A percentile compares a stretch with the other conserved stretches of the same genome.
These are phyloP conservation scores for Aplochiton taeniatus DNA, from an alignment of 2,797 vertebrate genomes.

Conservation along the genomic window DNA sequence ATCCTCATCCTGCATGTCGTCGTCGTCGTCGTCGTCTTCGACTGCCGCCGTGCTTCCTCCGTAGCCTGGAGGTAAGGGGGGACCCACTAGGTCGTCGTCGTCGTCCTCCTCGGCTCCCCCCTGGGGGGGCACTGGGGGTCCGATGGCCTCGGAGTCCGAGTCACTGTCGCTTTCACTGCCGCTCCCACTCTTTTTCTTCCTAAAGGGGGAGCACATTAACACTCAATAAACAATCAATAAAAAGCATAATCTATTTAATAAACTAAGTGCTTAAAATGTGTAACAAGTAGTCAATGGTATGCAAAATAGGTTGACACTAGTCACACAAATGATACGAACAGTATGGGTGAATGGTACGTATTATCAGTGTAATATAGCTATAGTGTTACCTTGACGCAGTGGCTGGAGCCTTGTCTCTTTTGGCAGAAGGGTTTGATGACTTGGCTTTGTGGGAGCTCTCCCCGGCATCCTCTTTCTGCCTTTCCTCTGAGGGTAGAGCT, in stretches of 20 bases:
- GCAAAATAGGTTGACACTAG: too few relatives aligned
- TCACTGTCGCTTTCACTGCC: constrained; percentile 63
- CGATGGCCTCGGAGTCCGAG: constrained; percentile 78
- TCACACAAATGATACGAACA: too few relatives aligned
- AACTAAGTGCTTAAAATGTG: too few relatives aligned
- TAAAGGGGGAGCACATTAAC: constrained; percentile 28
- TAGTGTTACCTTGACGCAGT: constrained; percentile 71
- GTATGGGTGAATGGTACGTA: too few relatives aligned
- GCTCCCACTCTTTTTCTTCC: constrained; percentile 52
- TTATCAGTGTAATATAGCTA: background rate
- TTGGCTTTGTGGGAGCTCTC: constrained; percentile 56
- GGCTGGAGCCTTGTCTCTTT: constrained; percentile 37
- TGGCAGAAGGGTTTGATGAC: constrained; percentile 49
- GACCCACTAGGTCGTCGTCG: constrained; percentile 74
- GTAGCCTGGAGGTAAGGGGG: constrained; percentile 80
- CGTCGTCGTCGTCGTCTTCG: constrained; percentile 69
- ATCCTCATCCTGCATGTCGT: constrained; percentile 64
- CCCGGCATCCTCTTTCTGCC: constrained; percentile 76
- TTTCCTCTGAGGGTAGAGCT: constrained; percentile 56
- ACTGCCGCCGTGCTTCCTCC: constrained; percentile 68
- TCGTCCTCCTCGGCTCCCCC: constrained; percentile 44
- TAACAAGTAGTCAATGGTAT: too few relatives aligned
- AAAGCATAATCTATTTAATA: too few relatives aligned
- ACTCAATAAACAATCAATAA: too few relatives aligned
- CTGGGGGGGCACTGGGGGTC: constrained; percentile 74